These are phyloP conservation scores for Leptinotarsa rubiginosa DNA, from an alignment of 2,888 invertebrate genomes.

Conservation along the genomic window DNA sequence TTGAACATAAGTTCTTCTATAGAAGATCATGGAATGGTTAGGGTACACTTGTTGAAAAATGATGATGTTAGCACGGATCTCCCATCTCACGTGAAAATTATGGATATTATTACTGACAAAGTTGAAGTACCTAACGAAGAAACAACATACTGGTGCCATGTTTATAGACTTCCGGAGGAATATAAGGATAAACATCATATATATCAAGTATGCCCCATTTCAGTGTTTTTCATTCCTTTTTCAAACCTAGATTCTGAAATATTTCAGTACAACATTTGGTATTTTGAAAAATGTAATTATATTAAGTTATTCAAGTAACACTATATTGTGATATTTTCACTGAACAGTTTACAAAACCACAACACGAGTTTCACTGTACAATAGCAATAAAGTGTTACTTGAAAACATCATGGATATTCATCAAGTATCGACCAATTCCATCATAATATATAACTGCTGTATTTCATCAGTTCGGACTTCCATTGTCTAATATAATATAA, in stretches of 20 bases:
- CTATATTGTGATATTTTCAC: too few species aligned
- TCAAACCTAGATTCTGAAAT: neutral
- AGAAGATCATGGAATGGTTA: conserved; percentile 78
- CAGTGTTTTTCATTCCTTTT: too few species aligned
- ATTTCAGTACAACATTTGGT: neutral
- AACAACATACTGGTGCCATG: conserved; percentile 98
- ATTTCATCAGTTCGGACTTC: too few species aligned
- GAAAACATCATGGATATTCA: too few species aligned
- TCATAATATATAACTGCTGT: too few species aligned
- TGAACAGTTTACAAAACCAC: too few species aligned
- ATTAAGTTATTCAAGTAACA: too few species aligned
- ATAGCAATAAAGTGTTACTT: too few species aligned
- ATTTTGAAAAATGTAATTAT: too few species aligned
- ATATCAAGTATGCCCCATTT: conserved; percentile 70
- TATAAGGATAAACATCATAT: conserved; percentile 81
- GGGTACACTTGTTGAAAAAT: conserved; percentile 78
- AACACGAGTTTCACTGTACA: too few species aligned
- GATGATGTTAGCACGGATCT: conserved; percentile 61
- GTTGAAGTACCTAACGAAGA: conserved; percentile 84
- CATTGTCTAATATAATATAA: too few species aligned
- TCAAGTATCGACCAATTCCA: too few species aligned
- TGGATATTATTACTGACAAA: conserved; percentile 74
- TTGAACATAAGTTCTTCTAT: conserved; percentile 71
- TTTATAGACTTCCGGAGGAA: conserved; percentile 81
- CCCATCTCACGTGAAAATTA: conserved; percentile 68